Evolutionary conservation across 2,113 vertebrate genomes (phyloP).

Genomic region (Orientallactaga bullata): DNA sequence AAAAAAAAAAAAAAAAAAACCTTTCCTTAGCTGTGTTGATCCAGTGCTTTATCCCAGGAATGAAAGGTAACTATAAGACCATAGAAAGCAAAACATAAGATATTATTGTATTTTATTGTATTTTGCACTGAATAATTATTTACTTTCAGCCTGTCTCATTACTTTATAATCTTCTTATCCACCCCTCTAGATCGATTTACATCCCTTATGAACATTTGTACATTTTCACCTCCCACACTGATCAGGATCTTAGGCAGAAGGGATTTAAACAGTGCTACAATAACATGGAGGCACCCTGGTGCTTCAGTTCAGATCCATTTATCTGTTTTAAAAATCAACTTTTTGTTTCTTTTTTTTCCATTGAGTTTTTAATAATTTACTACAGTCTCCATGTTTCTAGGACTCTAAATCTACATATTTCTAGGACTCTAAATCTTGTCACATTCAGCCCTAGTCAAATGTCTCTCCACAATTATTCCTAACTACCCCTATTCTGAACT

Average conservation of each 20-base stretch:
- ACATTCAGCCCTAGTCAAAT: background rate
- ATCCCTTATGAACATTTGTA: background rate
- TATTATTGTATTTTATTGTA: background rate
- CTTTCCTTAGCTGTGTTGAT: no score
- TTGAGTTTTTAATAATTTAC: background rate
- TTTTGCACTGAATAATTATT: background rate
- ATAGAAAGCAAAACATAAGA: background rate
- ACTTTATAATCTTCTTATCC: background rate
- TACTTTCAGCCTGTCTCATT: background rate
- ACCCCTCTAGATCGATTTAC: rapidly evolving
- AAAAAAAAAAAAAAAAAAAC: no score
- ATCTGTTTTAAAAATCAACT: background rate
- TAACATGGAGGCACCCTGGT: background rate
- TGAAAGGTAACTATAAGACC: no score
- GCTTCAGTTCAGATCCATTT: background rate
- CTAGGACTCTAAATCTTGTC: background rate
- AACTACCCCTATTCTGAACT: rapidly evolving
- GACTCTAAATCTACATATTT: background rate
- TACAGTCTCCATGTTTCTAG: background rate
- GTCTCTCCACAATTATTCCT: background rate
- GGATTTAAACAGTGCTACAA: background rate
- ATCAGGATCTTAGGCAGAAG: background rate
- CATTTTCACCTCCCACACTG: background rate
- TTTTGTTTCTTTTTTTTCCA: background rate
- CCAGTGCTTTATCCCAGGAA: no score